Evolutionary conservation across 2,888 invertebrate genomes (phyloP), one percentile per base, ranked within the genome.

Genomic region (Clitarchus hookeri): DNA sequence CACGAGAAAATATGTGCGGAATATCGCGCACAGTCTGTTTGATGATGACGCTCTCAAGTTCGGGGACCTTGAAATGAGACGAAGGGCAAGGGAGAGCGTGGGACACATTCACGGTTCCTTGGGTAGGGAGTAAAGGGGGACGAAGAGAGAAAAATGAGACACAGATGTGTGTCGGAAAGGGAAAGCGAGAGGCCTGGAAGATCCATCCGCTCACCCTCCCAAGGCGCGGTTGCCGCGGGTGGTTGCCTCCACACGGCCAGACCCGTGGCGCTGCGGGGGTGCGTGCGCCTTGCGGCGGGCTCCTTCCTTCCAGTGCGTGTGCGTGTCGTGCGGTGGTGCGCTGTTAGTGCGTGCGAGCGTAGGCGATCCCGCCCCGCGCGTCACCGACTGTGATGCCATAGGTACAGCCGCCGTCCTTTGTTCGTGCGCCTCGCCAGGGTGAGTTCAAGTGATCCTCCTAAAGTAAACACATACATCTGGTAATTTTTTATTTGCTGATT

Each of bases 41-140:
- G 12, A 48, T 36, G 8, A 48, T 11, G 48, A 48, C 48, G 48
- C 48, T 0, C 48, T 48, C 48, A 48, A 16, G 65, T 65, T 8
- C 65, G 65, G 13, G 3, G 65, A 65, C 65, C 65, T 65, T 65
- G 65, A 65, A 65, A 65, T 65, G 23, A 1, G 65, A 65, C 65
- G 65, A n/a, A 65, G 65, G 65, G 65, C 65, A 65, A 65, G 65
- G 65, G 65, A 65, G 65, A 65, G 65, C 65, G 65, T 65, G 65
- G n/a, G 65, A 65, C 13, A 23, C n/a, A 19, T 23, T 11, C 36
- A 36, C 36, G 36, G 36, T 36, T n/a, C n/a, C 36, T 36, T 3
- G 36, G 4, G 36, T 0, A n/a, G 65, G 13, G 65, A 23, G 8
- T 11, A 19, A 3, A n/a, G 23, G 65, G 65, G 23, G 65, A 19